Base-by-base conservation (phyloP, 2,888 invertebrate species). In the Hypolimnas misippus region DNA sequence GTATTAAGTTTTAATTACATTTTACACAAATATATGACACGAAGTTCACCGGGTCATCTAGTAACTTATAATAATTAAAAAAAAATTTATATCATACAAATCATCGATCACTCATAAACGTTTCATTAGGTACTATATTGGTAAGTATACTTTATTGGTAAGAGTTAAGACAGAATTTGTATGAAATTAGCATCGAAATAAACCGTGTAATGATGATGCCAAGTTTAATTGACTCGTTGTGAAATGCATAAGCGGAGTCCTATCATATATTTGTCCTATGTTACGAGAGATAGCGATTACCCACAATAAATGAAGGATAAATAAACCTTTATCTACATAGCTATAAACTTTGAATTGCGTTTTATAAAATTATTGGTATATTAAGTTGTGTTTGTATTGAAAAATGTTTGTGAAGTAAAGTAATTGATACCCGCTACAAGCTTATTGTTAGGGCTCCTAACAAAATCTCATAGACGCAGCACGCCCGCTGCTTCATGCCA, bases 171-270 rank as follows among this genome's bases (percentile, higher is more conserved):
- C 19, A 46, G 44, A 46, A 21, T 46, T 21, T 5, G 12, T 60
- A 49, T 29, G 44, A 55, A 61, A 79, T 79, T 75, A 77, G 72
- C 74, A 74, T 76, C 66, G 64, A 68, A 69, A 77, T 79, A 82
- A 78, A 81, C 81, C 79, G 74, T 76, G 77, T 77, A 70, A 78
- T 84, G 83, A 84, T 83, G 83, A 79, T 78, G 79, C 67, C 70
- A 66, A 73, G 66, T 84, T 82, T 86, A 87, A 87, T 87, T 86
- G 87, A 86, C 84, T 84, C 76, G 85, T 86, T 83, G 83, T 78
- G 83, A 84, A 87, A 86, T 82, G 80, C 78, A 78, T 77, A 56
- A 62, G 58, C 76, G 76, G 62, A 38, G 70, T 74, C 72, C 75
- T 75, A 76, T 71, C 54, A 69, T 71, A 58, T 62, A 66, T 46